A percentile compares a stretch with the other conserved stretches of the same genome.
These are phyloP conservation scores for Ceratina australensis DNA, from an alignment of 1,140 invertebrate species.

Conservation along the genomic window DNA sequence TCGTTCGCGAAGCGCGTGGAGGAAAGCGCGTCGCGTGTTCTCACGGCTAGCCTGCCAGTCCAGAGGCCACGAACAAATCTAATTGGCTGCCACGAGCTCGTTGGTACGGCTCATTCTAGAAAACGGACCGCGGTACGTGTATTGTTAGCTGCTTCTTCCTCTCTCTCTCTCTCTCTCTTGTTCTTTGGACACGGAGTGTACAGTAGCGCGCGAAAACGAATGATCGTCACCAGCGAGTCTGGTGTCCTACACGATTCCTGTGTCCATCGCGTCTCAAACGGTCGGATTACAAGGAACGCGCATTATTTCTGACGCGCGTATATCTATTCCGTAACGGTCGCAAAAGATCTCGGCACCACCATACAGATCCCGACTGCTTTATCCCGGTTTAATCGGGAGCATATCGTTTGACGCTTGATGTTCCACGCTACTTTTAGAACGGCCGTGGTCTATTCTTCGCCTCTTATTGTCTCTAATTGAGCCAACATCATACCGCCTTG, in stretches of 20 bases:
- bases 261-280: constrained; percentile 15
- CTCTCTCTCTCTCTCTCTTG: not conserved
- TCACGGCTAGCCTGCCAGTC: constrained; percentile 25
- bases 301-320: constrained; percentile 44
- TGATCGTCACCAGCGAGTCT: not conserved
- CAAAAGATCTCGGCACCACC: not conserved
- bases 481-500: not conserved
- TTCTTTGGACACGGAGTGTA: not conserved
- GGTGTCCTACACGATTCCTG: constrained; percentile 7
- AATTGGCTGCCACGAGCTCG: constrained; percentile 35
- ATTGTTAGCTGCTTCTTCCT: not conserved
- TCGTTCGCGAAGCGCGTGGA: not conserved
- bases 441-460: constrained; percentile 24
- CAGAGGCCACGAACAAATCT: constrained; percentile 34
- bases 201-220: constrained; percentile 5
- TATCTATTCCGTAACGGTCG: constrained; percentile 44
- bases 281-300: constrained; percentile 47
- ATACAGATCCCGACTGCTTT: not conserved
- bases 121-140: constrained; percentile 21
- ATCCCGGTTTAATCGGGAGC: constrained; percentile 7
- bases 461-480: constrained; percentile 30
- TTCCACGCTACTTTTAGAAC: constrained; percentile 34
- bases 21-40: constrained; percentile 31
- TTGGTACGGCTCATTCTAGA: constrained; percentile 37
- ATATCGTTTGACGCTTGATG: constrained; percentile 11